Conservation (phyloP, 2,888 invertebrate genomes). For the Cistogaster globosa region DNA sequence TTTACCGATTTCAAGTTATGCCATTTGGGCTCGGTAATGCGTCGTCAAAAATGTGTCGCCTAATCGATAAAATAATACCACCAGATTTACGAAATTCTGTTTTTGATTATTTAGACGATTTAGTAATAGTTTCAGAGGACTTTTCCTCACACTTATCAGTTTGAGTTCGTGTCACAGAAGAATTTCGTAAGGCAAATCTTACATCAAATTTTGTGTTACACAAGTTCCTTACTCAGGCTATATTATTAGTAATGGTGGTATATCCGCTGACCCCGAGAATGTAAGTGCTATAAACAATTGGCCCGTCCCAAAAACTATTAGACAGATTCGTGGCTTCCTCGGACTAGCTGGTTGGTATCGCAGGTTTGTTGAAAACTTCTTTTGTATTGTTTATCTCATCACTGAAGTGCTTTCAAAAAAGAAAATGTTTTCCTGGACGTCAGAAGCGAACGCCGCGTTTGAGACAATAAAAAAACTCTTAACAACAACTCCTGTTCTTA, state of each 20-base stretch:
- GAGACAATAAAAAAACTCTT: slow-evolving; percentile 4
- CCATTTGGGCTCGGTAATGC: too few species aligned
- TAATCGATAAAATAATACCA: background rate
- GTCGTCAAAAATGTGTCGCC: background rate
- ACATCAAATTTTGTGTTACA: background rate
- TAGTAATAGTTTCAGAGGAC: background rate
- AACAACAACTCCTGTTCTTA: slow-evolving; percentile 8
- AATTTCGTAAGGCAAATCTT: background rate
- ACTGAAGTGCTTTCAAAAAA: too few species aligned
- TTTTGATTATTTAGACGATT: background rate
- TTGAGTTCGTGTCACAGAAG: background rate
- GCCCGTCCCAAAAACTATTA: background rate
- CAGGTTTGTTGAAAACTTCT: background rate
- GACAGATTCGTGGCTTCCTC: background rate
- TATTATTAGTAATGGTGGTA: background rate
- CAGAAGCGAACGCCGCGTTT: slow-evolving; percentile 1
- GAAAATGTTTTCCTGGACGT: too few species aligned
- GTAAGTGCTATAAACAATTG: background rate
- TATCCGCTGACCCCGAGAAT: background rate
- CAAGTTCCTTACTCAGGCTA: background rate
- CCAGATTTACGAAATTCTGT: background rate
- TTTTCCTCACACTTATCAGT: background rate
- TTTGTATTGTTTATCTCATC: too few species aligned
- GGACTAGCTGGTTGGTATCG: background rate
- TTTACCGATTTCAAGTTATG: background rate